Evolutionary conservation across 2,113 vertebrate genomes (phyloP).

Genomic region (Oreochromis niloticus): DNA sequence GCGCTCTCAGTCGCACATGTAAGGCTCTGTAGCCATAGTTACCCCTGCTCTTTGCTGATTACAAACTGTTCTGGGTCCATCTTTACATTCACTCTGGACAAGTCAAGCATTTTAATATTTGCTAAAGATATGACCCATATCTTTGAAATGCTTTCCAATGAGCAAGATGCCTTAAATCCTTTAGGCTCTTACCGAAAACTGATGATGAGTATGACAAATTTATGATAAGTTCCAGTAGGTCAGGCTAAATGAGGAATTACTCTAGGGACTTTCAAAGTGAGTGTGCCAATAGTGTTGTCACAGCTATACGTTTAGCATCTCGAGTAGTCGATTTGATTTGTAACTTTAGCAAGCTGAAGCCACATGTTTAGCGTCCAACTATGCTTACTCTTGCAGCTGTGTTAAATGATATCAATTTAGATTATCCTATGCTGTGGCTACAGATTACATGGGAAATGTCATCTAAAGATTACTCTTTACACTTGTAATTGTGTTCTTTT

Average conservation of each 20-base stretch:
- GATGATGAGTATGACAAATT: background rate
- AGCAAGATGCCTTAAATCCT: background rate
- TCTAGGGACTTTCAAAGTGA: background rate
- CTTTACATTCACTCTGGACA: background rate
- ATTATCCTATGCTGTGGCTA: background rate
- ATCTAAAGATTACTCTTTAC: background rate
- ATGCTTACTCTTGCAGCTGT: background rate
- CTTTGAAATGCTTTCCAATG: conserved; percentile 1
- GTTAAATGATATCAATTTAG: background rate
- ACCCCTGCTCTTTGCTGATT: background rate
- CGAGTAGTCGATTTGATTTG: background rate
- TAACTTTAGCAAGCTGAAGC: background rate
- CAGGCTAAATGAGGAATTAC: background rate
- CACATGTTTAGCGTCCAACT: background rate
- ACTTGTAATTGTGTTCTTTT: background rate
- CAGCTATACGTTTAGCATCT: background rate
- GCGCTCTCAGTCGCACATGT: background rate
- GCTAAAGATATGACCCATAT: background rate
- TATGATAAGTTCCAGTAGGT: conserved; percentile 4
- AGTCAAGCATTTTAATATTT: background rate
- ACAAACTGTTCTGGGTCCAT: background rate
- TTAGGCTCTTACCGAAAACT: background rate
- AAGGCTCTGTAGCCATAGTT: background rate
- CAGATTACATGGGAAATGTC: background rate
- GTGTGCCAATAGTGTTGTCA: background rate